Evolutionary conservation across 2,113 vertebrate genomes (phyloP), one percentile per base, ranked within the genome.

Genomic region (Origma solitaria): DNA sequence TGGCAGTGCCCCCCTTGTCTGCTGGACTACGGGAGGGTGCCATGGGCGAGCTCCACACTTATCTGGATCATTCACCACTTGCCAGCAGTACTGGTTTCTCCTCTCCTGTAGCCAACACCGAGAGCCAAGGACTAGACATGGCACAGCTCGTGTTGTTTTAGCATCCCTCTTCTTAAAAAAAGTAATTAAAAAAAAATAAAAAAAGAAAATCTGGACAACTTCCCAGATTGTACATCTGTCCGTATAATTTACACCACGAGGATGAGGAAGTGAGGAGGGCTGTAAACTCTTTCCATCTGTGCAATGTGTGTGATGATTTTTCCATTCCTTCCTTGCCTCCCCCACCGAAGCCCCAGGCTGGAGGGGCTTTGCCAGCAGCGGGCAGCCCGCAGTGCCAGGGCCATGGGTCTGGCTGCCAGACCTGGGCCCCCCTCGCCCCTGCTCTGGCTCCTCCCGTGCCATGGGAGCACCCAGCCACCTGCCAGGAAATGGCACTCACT

Each of bases 281-380:
- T 97, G 96, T 90, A 96, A 96, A 96, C 92, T 94, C 94, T 91
- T 97, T 96, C 96, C 96, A 96, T 97, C 96, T 96, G 96, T 97
- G 95, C 96, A 92, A 91, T 92, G 92, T 91, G 77, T 95, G 88
- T 90, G 94, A 96, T 94, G 94, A 88, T 95, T 97, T 97, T 97
- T 97, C 96, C 94, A 94, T 92, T 77, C 90, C 90, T 90, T 87
- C 27, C 79, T 54, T 0, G 17, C 89, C 77, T 95, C 87, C 82
- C 91, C 82, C 81, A 72, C 57, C 0, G 1, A 54, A 70, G 40
- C 30, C 20, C 64, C 47, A 40, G 62, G 71, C 47, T 80, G 11
- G 51, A 7, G 50, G 0, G 57, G 76, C 14, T 86, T 61, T 93
- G 94, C 88, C 80, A 90, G 50, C 95, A 92, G 69, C 0, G 49